Conservation (phyloP, 2,888 invertebrate species). For the Melinaea marsaeus region DNA sequence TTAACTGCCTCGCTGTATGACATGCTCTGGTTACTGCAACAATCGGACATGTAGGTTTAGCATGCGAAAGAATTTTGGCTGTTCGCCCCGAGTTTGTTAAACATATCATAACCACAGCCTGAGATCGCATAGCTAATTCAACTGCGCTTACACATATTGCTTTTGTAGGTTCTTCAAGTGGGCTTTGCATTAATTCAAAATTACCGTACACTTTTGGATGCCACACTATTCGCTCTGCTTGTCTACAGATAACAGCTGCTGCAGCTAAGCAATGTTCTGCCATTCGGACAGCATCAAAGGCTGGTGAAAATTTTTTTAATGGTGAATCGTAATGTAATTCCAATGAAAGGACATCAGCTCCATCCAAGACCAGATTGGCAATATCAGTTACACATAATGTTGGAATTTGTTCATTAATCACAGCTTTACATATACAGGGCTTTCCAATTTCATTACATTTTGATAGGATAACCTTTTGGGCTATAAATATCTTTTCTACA, state of each 20-base stretch:
- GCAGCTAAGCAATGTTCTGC: slow-evolving; percentile 83
- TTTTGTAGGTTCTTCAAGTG: slow-evolving; percentile 72
- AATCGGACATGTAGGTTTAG: slow-evolving; percentile 85
- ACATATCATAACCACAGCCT: slow-evolving; percentile 81
- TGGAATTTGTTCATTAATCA: slow-evolving; percentile 90
- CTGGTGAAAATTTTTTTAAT: slow-evolving; percentile 52
- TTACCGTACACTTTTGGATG: slow-evolving; percentile 88
- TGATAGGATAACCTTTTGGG: slow-evolving; percentile 91
- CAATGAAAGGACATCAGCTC: slow-evolving; percentile 91
- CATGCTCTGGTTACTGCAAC: slow-evolving; percentile 84
- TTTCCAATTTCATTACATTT: slow-evolving; percentile 91
- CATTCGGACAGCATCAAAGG: slow-evolving; percentile 59
- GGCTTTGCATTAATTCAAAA: slow-evolving; percentile 77
- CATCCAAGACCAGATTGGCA: slow-evolving; percentile 94
- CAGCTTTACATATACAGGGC: slow-evolving; percentile 92
- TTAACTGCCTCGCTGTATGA: slow-evolving; percentile 80
- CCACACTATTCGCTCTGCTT: slow-evolving; percentile 92
- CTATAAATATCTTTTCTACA: slow-evolving; percentile 90
- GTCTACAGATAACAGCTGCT: slow-evolving; percentile 86
- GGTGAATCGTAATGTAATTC: slow-evolving; percentile 77
- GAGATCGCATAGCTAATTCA: slow-evolving; percentile 60
- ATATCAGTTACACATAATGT: slow-evolving; percentile 88
- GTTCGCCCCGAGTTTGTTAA: slow-evolving; percentile 85
- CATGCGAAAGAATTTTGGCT: slow-evolving; percentile 83
- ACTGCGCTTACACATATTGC: slow-evolving; percentile 73